Evolutionary conservation across 1,140 invertebrate genomes (phyloP), one percentile per base, ranked within the genome.

Genomic region (Samia ricini): DNA sequence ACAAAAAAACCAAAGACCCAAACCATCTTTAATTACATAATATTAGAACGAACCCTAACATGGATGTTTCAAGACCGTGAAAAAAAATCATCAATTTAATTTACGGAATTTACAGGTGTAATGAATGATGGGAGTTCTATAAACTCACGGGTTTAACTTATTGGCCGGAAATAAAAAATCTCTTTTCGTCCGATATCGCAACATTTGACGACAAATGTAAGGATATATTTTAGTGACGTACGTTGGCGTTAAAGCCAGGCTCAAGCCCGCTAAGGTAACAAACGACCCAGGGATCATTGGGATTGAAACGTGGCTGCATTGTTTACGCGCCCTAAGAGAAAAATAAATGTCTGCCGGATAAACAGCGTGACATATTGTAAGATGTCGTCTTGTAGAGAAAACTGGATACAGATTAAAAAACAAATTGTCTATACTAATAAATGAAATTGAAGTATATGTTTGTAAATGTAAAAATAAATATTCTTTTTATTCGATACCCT

Each of bases 211-310:
- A 42, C 33, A 42, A 42, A 42, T 42, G 10, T 42, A 42, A 42
- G 15, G 33, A 15, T 42, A 42, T 42, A 42, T 23, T 23, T 52
- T 21, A 23, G 51, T 22, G 20, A 21, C 51, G 20, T 15, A 10
- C 7, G 51, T 52, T 22, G 51, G 51, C 51, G 51, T 23, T 52
- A 52, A 60, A 62, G 59, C 54, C 60, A 21, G 54, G 29, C 33
- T 56, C 57, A 20, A 42, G 52, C 59, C 26, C 33, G 33, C 10
- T 15, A 42, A 59, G 48, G 51, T 65, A 56, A 68, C 56, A 68
- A 68, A 72, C 70, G 62, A 60, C 24, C 61, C 52, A 60, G 36
- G 69, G 59, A 66, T 68, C 66, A 72, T 66, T 49, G 59, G 62
- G 63, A 66, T 66, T 60, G 57, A 49, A 52, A 58, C 66, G 63